Conservation (phyloP, 1,140 invertebrate genomes). For the Bombus confusus region DNA sequence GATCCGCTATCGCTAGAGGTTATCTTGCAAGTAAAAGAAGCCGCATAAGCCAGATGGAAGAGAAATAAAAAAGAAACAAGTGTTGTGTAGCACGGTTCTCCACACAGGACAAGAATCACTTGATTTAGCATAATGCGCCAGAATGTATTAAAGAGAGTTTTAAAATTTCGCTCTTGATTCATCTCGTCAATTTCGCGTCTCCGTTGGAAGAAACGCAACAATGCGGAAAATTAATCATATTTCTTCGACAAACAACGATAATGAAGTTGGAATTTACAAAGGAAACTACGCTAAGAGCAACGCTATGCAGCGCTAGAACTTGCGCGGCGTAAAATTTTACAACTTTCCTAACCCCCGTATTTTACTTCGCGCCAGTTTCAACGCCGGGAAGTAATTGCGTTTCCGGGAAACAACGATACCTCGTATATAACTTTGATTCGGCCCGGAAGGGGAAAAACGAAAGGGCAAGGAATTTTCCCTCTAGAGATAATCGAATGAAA, state of each 20-base stretch:
- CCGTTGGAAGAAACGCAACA: not conserved
- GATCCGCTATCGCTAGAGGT: too few relatives aligned
- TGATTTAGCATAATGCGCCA: not conserved
- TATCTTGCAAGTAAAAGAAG: not conserved
- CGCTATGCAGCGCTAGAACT: not conserved
- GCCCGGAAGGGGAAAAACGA: not conserved
- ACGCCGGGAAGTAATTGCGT: constrained; percentile 20
- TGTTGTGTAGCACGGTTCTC: not conserved
- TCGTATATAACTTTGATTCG: not conserved
- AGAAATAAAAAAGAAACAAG: not conserved
- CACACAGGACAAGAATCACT: not conserved
- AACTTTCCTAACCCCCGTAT: not conserved
- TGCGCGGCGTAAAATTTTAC: constrained; percentile 7
- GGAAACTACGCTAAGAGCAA: not conserved
- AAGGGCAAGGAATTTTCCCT: not conserved
- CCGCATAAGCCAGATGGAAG: not conserved
- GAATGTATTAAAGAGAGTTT: not conserved
- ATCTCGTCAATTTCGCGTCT: not conserved
- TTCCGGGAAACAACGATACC: not conserved
- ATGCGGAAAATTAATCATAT: not conserved
- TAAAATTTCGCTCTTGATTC: not conserved
- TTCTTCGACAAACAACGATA: constrained; percentile 4
- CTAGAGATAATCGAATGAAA: constrained; percentile 23
- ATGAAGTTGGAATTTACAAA: constrained; percentile 1
- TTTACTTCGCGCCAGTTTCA: constrained; percentile 1